Evolutionary conservation across 2,113 vertebrate species (phyloP), one percentile per base, ranked within the genome.

Genomic region (Trachemys scripta): DNA sequence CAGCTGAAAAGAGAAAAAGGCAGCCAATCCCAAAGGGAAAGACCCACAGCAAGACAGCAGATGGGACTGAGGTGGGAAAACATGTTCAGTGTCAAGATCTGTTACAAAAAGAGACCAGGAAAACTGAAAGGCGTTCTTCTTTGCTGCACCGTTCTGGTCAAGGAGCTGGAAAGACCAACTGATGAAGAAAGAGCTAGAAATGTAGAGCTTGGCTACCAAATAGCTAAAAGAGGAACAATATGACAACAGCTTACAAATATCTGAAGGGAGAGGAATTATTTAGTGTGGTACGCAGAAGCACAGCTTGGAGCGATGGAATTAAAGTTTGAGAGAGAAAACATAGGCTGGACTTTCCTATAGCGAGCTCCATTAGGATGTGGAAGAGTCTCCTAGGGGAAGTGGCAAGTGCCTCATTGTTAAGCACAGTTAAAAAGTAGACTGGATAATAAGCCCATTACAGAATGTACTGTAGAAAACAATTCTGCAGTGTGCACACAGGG

Each of bases 31-130:
- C 78, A 51, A 59, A 80, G 88, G 54, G 80, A 84, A 59, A 76
- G n/a, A 35, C 5, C 79, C 16, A 5, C 0, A 2, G 25, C 5
- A 79, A 86, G 49, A 47, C 90, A 45, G 19, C 50, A 54, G 93
- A 85, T 38, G 3, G 69, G 49, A 81, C 0, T 47, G 10, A 83
- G n/a, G 19, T 45, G 0, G 8, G 31, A 62, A 49, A 93, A 91
- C 86, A 75, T 9, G 57, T 38, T 51, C 45, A 56, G 50, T 78
- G 85, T 83, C 10, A 22, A 91, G 72, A 10, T 78, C 85, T 51
- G 38, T 56, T 85, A 93, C 92, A 85, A 92, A 86, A 92, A 90
- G 49, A 90, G 92, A 93, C 38, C 38, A 59, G 16, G n/a, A 69
- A 62, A 94, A 82, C 35, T 82, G 59, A 31, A 35, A 65, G 57